Conservation (phyloP, 2,888 invertebrate genomes). For the Salpingus planirostris region DNA sequence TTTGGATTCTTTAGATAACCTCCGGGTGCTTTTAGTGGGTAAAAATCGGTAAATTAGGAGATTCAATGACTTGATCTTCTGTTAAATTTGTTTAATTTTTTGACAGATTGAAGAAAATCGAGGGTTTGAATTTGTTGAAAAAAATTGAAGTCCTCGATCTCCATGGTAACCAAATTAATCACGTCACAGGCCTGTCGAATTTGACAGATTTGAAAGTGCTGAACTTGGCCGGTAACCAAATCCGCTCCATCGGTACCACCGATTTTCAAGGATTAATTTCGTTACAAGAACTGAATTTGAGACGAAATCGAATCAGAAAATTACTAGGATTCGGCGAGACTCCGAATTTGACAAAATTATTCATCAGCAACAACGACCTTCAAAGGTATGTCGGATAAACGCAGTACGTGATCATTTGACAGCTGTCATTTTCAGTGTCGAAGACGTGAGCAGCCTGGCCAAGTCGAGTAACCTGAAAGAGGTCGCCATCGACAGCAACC, state of each 20-base stretch:
- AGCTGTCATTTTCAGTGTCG: no score
- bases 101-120: slow-evolving; percentile 67
- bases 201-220: slow-evolving; percentile 77
- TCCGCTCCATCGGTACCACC: slow-evolving; percentile 63
- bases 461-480: slow-evolving; percentile 70
- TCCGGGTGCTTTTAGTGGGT: slow-evolving; percentile 80
- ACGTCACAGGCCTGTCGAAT: slow-evolving; percentile 57
- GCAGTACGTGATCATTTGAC: slow-evolving; percentile 1
- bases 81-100: not conserved
- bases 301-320: slow-evolving; percentile 74
- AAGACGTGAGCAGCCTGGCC: slow-evolving; percentile 76
- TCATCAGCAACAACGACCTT: slow-evolving; percentile 74
- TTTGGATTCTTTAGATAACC: slow-evolving; percentile 65
- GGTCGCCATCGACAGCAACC: slow-evolving; percentile 80
- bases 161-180: slow-evolving; percentile 80
- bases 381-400: slow-evolving; percentile 52
- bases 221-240: slow-evolving; percentile 87
- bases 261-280: slow-evolving; percentile 72
- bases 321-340: slow-evolving; percentile 73
- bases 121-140: slow-evolving; percentile 59
- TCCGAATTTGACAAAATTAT: slow-evolving; percentile 66
- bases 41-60: slow-evolving; percentile 71
- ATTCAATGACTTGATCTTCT: slow-evolving; percentile 1
- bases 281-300: slow-evolving; percentile 78
- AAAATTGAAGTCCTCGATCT: slow-evolving; percentile 87